phyloP scores from a whole-genome alignment of 2,113 vertebrate genomes.

The Malurus cyaneus region DNA sequence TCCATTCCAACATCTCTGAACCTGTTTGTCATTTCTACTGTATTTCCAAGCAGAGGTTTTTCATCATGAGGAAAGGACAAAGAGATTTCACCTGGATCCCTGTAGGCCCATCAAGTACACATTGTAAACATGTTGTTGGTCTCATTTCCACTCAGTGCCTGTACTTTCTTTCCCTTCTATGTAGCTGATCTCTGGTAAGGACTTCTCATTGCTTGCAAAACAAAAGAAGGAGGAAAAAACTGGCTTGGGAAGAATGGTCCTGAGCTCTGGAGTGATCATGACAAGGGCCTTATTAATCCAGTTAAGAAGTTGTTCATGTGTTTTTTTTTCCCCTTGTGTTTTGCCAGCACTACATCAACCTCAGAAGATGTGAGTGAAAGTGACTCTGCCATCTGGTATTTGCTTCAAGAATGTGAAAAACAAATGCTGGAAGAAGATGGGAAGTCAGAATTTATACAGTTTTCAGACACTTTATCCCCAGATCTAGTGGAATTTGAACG shows the following conservation, averaged over 20 bases:
- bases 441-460: neutral
- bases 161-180: neutral
- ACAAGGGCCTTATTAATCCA: neutral
- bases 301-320: neutral
- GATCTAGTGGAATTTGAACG: constrained; percentile 82
- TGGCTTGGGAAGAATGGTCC: neutral
- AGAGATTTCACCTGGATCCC: neutral
- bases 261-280: neutral
- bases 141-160: neutral
- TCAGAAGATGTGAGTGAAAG: constrained; percentile 2
- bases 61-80: neutral
- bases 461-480: constrained; percentile 3
- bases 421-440: constrained; percentile 23
- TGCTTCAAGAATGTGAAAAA: constrained; percentile 42
- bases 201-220: neutral
- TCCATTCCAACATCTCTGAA: neutral
- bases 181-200: neutral
- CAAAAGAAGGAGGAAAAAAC: neutral
- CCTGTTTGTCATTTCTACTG: neutral
- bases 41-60: neutral
- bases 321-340: neutral
- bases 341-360: constrained; percentile 11
- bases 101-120: neutral
- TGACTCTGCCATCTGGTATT: neutral
- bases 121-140: neutral